Base-by-base conservation (phyloP, 92 coral and sea anemone genomes). In the Diadumene lineata region DNA sequence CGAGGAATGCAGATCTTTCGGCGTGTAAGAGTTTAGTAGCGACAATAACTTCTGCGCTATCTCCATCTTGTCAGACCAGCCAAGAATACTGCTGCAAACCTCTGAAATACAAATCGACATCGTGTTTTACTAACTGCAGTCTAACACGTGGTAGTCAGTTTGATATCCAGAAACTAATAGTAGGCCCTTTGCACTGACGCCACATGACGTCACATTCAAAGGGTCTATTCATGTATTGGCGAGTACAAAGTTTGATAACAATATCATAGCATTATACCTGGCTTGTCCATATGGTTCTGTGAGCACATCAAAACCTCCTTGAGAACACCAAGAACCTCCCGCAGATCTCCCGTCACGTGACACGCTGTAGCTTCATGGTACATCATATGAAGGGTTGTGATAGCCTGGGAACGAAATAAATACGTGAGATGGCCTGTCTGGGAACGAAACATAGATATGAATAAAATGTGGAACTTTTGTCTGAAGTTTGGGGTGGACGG, bases 311-410 rank as follows among this genome's bases (percentile, higher is more conserved):
- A 69, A 53, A 94, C 74, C 73, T 89, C 90, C 38, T 86, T 86
- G 31, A 94, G 66, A 48, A 94, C 79, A 65, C 85, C 78, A n/a
- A 94, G 79, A 31, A 94, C 93, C 68, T 94, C 98, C 0, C 96
- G 84, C 80, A 94, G 70, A 84, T 94, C 98, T 10, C 96, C 98
- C 3, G 98, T 94, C 91, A 94, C 98, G 89, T 94, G 98, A 84
- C 98, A 94, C 23, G 98, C 98, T 38, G 98, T 94, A 13, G 98
- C 98, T 81, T 94, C 98, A 65, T 94, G 98, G 87, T 94, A 94
- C 98, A 94, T 94, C 93, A 94, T 76, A 78, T 94, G 98, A 24
- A 94, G 83, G 1, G 96, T 94, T 15, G 96, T 90, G 70, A 94
- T 88, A 25, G 97, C 98, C 98, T 94, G 76, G 62, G 11, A 73